Conservation (phyloP, 2,113 vertebrate genomes). For the Mesitornis unicolor region DNA sequence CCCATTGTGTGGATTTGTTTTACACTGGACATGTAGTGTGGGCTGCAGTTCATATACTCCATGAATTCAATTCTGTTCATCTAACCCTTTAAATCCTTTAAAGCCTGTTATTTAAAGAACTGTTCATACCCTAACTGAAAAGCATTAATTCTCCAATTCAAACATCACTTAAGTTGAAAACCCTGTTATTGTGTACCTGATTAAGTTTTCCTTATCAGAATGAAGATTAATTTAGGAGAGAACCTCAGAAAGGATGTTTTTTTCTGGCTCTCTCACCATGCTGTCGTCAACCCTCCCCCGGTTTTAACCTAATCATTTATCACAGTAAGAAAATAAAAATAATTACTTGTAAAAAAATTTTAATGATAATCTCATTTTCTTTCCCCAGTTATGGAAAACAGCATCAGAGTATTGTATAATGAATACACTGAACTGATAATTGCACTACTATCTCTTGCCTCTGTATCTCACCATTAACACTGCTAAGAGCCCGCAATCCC, state of each 20-base stretch:
- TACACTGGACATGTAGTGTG: not conserved
- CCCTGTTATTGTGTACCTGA: not conserved
- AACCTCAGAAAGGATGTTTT: not conserved
- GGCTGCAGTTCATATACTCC: not conserved
- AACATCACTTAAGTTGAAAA: not conserved
- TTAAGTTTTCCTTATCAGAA: not conserved
- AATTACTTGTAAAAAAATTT: not conserved
- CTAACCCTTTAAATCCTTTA: not conserved
- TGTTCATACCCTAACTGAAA: not conserved
- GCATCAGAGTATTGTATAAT: not conserved
- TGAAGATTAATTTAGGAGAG: not conserved
- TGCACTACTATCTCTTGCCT: not conserved
- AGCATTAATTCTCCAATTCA: not conserved
- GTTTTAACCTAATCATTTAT: not conserved
- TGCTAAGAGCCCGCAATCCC: not conserved
- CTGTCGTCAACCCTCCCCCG: not conserved
- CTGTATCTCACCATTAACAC: not conserved
- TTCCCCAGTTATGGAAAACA: not conserved
- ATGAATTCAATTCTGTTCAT: not conserved
- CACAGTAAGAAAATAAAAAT: not conserved
- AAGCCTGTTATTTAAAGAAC: not conserved
- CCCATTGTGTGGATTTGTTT: not conserved
- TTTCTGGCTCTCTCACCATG: not conserved
- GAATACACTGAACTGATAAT: constrained; percentile 1
- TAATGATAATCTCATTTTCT: not conserved